Base-by-base conservation (phyloP, 2,888 invertebrate species). In the Troilus luridus region DNA sequence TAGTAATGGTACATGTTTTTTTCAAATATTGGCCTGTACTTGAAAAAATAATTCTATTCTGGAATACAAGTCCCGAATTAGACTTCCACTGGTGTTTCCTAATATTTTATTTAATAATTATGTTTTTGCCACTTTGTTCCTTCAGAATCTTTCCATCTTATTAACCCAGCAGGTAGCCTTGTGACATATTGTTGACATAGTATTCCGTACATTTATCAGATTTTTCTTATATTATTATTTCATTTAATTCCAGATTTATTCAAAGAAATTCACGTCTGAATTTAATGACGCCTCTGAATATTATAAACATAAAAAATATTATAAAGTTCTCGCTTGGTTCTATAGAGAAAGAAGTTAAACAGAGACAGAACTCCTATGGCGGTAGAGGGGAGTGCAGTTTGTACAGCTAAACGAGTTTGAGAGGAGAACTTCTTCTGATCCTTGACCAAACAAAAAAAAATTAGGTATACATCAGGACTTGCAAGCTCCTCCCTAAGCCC, bases 401-500 rank as follows among this genome's bases (percentile, higher is more conserved):
- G 85, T 85, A 58, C 11, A 85, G 85, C 85, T 85, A 85, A 85
- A 85, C 56, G 85, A 85, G 85, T 85, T 85, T 85, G 85, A 56
- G 56, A 85, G 85, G n/a, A 58, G 85, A 85, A 85, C 56, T 85
- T 85, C 85, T 85, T 85, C 85, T n/a, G 85, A 58, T 56, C 85
- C 85, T 85, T n/a, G 56, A 19, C 19, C 56, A 85, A 85, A 85
- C 85, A 85, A 56, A 41, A 77, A 77, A 85, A 85, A 85, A 58
- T 58, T 85, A 85, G n/a, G 85, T 85, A 85, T 58, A 54, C 85
- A 85, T 85, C 85, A 77, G 72, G 41, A 77, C 72, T 12, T 77
- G 17, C 72, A 24, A 77, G 72, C 72, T 77, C 17, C 72, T 77
- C 41, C 21, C 72, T 77, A 77, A 77, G 72, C 72, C 27, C 27